Evolutionary conservation across 2,797 vertebrate species (phyloP), one percentile per base, ranked within the genome.

Genomic region (Nothura maculosa): DNA sequence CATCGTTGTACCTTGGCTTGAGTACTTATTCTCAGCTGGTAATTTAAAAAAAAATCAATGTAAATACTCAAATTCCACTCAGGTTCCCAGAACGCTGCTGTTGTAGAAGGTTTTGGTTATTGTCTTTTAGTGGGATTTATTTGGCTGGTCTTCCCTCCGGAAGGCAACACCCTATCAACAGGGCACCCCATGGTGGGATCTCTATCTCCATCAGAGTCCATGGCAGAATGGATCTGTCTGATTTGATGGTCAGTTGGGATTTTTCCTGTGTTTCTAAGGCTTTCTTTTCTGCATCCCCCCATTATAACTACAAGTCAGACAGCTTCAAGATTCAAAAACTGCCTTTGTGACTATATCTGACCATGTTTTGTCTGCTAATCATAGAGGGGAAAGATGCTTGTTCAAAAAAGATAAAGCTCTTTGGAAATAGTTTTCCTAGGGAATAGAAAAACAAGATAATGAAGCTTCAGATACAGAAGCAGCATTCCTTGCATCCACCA

Each of bases 51-150:
- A 72, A 82, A 75, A 92, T 54, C 79, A 84, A 55, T 86, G 77
- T 74, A 84, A 95, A 89, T 84, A 63, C 79, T 95, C 80, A 94
- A 84, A 94, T 94, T 95, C 91, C 81, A 95, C 8, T 84, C 89
- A 81, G 57, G 43, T 88, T 95, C 87, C 82, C 48, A 54, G 80
- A 85, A 85, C 73, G 22, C 54, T 75, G 69, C 60, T 89, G 69
- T 73, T 94, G 81, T 74, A 76, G 82, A 50, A 87, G 74, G 92
- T 85, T 95, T 93, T 93, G 85, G 34, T 58, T 94, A 38, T 93
- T 95, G 94, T 81, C 82, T 93, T 95, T 89, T 67, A 0, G 0
- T 73, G 75, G 73, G 95, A 93, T 96, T 95, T 96, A 81, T 95
- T 95, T 92, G 94, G 90, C 95, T 96, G 94, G 74, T 63, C 79